Percentiles rank a stretch among this genome's conserved stretches.
phyloP scores from a whole-genome alignment of 2,888 invertebrate species.

The Eilema griseolum region DNA sequence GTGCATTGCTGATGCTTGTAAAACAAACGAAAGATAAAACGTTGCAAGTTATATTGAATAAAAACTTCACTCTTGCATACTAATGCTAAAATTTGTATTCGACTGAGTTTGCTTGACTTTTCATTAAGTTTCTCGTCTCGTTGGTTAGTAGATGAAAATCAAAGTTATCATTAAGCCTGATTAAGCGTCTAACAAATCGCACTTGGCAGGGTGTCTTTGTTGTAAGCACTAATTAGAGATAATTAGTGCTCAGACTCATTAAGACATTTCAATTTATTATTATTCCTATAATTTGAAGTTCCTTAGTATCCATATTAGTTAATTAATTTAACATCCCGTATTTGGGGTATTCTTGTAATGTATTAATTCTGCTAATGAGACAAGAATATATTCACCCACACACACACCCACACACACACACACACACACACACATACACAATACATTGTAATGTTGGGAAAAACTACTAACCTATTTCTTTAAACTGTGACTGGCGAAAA shows the following conservation, averaged over 20 bases:
- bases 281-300: neutral
- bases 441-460: slow-evolving; percentile 36
- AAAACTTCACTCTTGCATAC: slow-evolving; percentile 86
- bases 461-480: slow-evolving; percentile 50
- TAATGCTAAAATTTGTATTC: slow-evolving; percentile 85
- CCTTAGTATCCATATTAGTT: neutral
- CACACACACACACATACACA: slow-evolving; percentile 21
- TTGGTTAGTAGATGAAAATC: slow-evolving; percentile 79
- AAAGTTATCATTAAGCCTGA: slow-evolving; percentile 83
- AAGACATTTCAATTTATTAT: slow-evolving; percentile 22
- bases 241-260: slow-evolving; percentile 52
- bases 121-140: slow-evolving; percentile 82
- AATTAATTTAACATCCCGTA: neutral
- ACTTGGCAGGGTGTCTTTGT: slow-evolving; percentile 67
- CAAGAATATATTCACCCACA: slow-evolving; percentile 10
- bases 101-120: slow-evolving; percentile 84
- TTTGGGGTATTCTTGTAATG: neutral
- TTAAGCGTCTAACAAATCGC: slow-evolving; percentile 73
- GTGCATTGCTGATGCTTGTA: slow-evolving; percentile 74
- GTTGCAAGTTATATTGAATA: slow-evolving; percentile 84
- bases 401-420: slow-evolving; percentile 15
- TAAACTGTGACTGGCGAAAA: slow-evolving; percentile 59
- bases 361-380: slow-evolving; percentile 21
- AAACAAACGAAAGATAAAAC: slow-evolving; percentile 81
- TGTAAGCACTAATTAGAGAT: slow-evolving; percentile 59